Conservation (phyloP, 2,797 vertebrate species). For the Champsocephalus gunnari region DNA sequence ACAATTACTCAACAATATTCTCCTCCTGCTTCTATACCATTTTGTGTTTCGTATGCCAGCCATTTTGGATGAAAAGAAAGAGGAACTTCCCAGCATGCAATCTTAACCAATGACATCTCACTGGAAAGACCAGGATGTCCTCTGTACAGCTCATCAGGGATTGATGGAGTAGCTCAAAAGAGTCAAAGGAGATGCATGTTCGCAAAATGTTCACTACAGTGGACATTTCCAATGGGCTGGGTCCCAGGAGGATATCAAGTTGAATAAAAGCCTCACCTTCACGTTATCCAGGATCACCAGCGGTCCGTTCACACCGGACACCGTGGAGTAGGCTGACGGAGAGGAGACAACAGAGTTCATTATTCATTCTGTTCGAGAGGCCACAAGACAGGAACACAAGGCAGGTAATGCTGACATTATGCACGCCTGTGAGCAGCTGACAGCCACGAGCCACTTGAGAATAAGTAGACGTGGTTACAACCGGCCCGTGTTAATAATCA, state of each 20-base stretch:
- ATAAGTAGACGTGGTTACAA: conserved; percentile 39
- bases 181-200: too few relatives aligned
- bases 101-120: too few relatives aligned
- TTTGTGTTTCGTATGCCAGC: too few relatives aligned
- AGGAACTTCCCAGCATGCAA: too few relatives aligned
- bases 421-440: conserved; percentile 31
- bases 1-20: too few relatives aligned
- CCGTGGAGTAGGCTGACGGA: conserved; percentile 87
- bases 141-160: too few relatives aligned
- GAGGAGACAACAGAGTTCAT: conserved; percentile 15
- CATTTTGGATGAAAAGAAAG: too few relatives aligned
- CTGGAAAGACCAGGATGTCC: too few relatives aligned
- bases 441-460: conserved; percentile 56
- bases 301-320: conserved; percentile 88
- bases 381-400: conserved; percentile 21
- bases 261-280: conserved; percentile 77
- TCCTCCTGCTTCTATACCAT: too few relatives aligned
- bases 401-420: conserved; percentile 1
- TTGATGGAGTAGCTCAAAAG: too few relatives aligned
- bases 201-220: too few relatives aligned
- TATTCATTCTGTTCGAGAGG: conserved; percentile 33
- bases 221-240: too few relatives aligned
- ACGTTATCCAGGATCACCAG: conserved; percentile 89
- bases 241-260: neutral
- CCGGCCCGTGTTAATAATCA: conserved; percentile 61